Evolutionary conservation across 2,797 vertebrate genomes (phyloP).

Genomic region (Semaprochilodus insignis): DNA sequence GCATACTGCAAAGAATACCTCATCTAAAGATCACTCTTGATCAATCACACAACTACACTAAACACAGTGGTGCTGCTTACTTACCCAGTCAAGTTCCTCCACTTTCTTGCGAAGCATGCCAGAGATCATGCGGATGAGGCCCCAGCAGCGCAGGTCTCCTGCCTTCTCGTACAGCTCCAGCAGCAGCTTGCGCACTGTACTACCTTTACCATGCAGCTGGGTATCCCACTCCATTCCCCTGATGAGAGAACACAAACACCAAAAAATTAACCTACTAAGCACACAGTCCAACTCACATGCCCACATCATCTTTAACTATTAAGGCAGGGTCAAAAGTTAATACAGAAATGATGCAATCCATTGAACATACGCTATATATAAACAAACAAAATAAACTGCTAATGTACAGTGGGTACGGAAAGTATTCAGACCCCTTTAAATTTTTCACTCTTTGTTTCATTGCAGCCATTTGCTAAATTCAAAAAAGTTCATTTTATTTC

Average conservation of each 20-base stretch:
- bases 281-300: not conserved
- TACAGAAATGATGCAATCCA: not conserved
- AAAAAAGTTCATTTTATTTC: too few relatives aligned
- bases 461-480: too few relatives aligned
- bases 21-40: not conserved
- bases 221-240: constrained; percentile 97
- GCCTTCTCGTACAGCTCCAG: constrained; percentile 86
- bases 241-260: constrained; percentile 1
- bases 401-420: too few relatives aligned
- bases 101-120: constrained; percentile 95
- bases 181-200: constrained; percentile 86
- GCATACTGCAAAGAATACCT: not conserved
- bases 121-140: constrained; percentile 91
- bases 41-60: not conserved
- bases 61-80: not conserved
- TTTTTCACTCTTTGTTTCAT: too few relatives aligned
- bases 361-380: not conserved
- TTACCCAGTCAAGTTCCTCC: constrained; percentile 94
- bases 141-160: constrained; percentile 89
- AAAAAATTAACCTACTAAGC: not conserved
- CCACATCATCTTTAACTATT: not conserved
- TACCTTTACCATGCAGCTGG: constrained; percentile 76
- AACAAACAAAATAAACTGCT: too few relatives aligned
- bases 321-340: not conserved
- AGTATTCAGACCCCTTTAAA: too few relatives aligned